phyloP scores from a whole-genome alignment of 2,797 vertebrate genomes.

The Botia kubotai region DNA sequence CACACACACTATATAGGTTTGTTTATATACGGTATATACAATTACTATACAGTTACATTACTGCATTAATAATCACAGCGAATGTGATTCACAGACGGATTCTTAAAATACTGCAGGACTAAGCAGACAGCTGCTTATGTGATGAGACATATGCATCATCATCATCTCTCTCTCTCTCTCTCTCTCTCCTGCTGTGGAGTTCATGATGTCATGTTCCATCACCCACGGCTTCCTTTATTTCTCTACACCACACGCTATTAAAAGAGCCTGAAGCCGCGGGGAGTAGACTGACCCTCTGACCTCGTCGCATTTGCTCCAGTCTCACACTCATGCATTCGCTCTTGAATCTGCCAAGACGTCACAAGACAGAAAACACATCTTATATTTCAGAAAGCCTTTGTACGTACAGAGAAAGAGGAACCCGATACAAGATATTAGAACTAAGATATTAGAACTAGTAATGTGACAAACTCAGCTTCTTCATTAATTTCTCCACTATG shows the following conservation, averaged over 20 bases:
- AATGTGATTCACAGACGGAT: not conserved
- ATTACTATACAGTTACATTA: no score
- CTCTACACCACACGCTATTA: slow-evolving; percentile 71
- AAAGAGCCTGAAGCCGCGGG: slow-evolving; percentile 68
- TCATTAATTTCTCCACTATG: no score
- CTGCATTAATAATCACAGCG: no score
- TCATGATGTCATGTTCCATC: slow-evolving; percentile 58
- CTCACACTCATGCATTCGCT: slow-evolving; percentile 39
- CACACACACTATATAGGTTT: no score
- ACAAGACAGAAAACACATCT: slow-evolving; percentile 1
- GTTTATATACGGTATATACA: no score
- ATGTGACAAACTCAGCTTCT: no score
- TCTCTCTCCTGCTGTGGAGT: slow-evolving; percentile 25
- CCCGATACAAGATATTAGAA: no score
- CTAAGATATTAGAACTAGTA: no score
- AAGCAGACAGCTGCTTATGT: not conserved
- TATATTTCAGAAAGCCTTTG: slow-evolving; percentile 4
- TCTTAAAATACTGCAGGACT: not conserved
- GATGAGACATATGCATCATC: not conserved
- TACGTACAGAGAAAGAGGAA: no score
- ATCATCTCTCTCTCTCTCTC: not conserved
- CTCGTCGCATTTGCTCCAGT: slow-evolving; percentile 60
- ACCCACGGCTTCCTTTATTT: slow-evolving; percentile 49
- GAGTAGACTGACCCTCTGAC: slow-evolving; percentile 59
- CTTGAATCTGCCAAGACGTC: slow-evolving; percentile 25